Base-by-base conservation (phyloP, 1,140 invertebrate species). In the Drosophila pectinifera region DNA sequence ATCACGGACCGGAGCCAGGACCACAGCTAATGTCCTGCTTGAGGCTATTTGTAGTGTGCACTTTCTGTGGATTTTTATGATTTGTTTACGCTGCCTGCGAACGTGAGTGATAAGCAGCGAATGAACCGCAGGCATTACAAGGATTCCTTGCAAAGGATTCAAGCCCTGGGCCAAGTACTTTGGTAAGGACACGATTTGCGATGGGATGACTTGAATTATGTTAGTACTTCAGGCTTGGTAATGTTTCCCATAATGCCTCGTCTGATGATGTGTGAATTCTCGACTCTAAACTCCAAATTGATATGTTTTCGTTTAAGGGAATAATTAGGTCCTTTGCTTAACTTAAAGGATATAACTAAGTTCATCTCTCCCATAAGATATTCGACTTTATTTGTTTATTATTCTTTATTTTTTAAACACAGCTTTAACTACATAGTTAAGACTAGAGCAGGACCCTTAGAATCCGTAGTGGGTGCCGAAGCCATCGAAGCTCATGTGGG, bases 401-500 rank as follows among this genome's bases (percentile, higher is more conserved):
- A 53, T 61, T 70, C 7, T 43, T 24, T 6, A 16, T 51, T 34
- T 53, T 34, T 4, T 22, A 16, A 22, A n/a, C 31, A 38, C 18
- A 31, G 28, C 55, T 41, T 54, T 51, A 67, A 20, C 36, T 14
- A 20, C 36, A 56, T 24, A 28, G 38, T 11, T 56, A 34, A 46
- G 53, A 16, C 10, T 39, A 49, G 11, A 24, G 4, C 4, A 10
- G 7, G 31, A n/a, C 6, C 7, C 13, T 92, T 93, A 93, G 90
- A 91, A 94, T 41, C 91, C 93, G 80, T 93, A 94, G 69, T 93
- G 92, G 54, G 93, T 93, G 62, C 93, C 93, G 46, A 93, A 91
- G 51, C 93, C 93, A 65, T 92, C 92, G 92, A 93, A 94, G 76
- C 90, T 92, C 67, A 93, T 93, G 78, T 94, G 93, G 55, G 94